Percentiles rank a stretch among this genome's conserved stretches.
phyloP scores from a whole-genome alignment of 2,888 invertebrate genomes.

The Metopia argyrocephala region DNA sequence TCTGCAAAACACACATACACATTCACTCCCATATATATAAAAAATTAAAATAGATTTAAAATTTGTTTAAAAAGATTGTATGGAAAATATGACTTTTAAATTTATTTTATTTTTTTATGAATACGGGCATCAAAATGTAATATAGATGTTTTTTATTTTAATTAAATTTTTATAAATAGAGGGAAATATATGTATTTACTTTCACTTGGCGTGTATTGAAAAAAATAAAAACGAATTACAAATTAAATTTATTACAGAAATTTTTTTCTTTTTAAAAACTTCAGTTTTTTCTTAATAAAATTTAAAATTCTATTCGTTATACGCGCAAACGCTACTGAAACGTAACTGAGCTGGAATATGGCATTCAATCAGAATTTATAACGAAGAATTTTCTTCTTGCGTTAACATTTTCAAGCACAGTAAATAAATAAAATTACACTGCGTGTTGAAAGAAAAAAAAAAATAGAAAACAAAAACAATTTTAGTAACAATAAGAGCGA shows the following conservation, averaged over 20 bases:
- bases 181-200: too few species aligned
- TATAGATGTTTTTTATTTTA: too few species aligned
- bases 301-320: constrained; percentile 61
- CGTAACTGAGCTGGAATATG: constrained; percentile 75
- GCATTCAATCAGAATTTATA: constrained; percentile 77
- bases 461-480: background rate
- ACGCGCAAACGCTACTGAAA: constrained; percentile 76
- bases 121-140: too few species aligned
- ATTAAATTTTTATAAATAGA: too few species aligned
- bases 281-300: background rate
- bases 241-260: constrained; percentile 1
- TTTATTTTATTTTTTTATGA: too few species aligned
- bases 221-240: constrained; percentile 3
- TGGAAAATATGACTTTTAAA: too few species aligned
- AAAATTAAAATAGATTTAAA: too few species aligned
- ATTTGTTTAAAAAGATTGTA: too few species aligned
- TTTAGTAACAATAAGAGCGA: background rate
- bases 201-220: too few species aligned
- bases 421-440: constrained; percentile 21
- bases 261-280: background rate
- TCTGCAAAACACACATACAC: constrained; percentile 63
- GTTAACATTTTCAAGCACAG: constrained; percentile 49
- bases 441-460: constrained; percentile 3
- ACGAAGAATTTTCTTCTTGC: constrained; percentile 70
- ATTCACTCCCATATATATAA: too few species aligned